Conservation (phyloP, 1,140 invertebrate genomes). For the Trypoxylus dichotomus region DNA sequence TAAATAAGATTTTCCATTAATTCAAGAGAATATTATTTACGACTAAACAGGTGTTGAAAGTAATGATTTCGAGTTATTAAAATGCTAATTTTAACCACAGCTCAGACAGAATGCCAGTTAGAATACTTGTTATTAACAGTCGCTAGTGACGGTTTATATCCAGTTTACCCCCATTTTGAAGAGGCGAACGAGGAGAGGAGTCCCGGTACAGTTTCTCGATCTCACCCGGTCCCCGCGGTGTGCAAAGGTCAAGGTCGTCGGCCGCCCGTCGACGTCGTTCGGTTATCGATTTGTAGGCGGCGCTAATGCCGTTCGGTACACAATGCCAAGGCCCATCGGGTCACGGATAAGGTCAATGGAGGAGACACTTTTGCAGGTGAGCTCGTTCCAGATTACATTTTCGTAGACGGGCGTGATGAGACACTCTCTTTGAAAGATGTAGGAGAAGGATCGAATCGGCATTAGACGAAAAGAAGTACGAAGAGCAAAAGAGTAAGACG, state of each 20-base stretch:
- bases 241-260: slow-evolving; percentile 34
- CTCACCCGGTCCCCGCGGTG: not conserved
- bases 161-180: not conserved
- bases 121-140: too few species aligned
- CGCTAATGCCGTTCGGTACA: slow-evolving; percentile 27
- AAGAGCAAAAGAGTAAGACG: not conserved
- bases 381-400: slow-evolving; percentile 11
- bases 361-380: not conserved
- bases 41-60: too few species aligned
- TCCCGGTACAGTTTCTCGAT: slow-evolving; percentile 4
- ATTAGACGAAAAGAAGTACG: not conserved
- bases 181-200: not conserved
- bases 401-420: not conserved
- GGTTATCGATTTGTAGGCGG: slow-evolving; percentile 28
- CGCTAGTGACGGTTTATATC: not conserved
- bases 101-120: not conserved
- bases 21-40: too few species aligned
- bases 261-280: slow-evolving; percentile 30
- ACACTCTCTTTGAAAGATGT: not conserved
- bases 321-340: slow-evolving; percentile 38
- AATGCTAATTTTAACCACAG: not conserved
- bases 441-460: not conserved
- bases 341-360: slow-evolving; percentile 36
- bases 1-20: too few species aligned
- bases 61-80: not conserved